phyloP scores from a whole-genome alignment of 2,113 vertebrate species.

The Cygnus atratus region DNA sequence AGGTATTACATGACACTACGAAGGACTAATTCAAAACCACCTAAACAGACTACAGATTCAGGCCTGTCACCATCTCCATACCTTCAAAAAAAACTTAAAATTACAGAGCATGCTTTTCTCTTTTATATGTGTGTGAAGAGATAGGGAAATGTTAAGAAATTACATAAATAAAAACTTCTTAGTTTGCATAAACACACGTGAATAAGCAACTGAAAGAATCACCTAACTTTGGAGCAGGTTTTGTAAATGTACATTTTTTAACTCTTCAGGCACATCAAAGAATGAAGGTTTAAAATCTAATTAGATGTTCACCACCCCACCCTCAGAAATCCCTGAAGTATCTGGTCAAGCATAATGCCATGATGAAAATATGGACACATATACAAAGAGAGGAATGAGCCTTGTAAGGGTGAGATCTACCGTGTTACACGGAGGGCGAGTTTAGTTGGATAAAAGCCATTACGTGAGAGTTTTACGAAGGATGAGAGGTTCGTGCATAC shows the following conservation, averaged over 20 bases:
- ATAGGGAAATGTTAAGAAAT: not conserved
- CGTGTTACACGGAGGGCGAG: not conserved
- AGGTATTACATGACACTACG: not conserved
- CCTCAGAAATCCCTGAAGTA: not conserved
- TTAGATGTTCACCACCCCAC: not conserved
- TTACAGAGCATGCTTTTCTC: not conserved
- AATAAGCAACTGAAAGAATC: not conserved
- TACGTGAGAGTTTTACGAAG: not conserved
- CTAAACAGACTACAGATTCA: not conserved
- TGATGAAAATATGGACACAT: not conserved
- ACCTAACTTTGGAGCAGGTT: rapidly evolving
- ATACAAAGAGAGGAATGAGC: not conserved
- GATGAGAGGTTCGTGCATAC: not conserved
- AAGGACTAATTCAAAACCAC: not conserved
- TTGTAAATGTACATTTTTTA: not conserved
- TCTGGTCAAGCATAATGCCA: not conserved
- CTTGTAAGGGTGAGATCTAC: not conserved
- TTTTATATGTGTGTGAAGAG: not conserved
- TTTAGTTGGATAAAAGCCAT: not conserved
- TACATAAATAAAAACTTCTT: not conserved
- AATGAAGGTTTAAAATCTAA: not conserved
- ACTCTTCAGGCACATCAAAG: not conserved
- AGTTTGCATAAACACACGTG: not conserved
- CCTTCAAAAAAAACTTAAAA: not conserved
- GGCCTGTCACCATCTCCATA: not conserved